phyloP scores from a whole-genome alignment of 2,113 vertebrate genomes.

The Rallus limicola region DNA sequence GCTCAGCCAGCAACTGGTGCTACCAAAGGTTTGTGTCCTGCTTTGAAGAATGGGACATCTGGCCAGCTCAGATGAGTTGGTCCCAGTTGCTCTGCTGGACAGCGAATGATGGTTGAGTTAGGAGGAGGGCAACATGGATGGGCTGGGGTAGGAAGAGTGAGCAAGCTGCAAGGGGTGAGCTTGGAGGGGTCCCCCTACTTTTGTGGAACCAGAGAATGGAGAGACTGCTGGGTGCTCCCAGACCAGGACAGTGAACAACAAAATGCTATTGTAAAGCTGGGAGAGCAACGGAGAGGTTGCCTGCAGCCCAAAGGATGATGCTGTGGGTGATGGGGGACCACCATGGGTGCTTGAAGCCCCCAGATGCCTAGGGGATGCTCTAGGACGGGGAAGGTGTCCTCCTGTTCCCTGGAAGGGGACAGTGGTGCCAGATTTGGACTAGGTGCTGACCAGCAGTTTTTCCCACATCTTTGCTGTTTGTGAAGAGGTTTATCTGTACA shows the following conservation, averaged over 20 bases:
- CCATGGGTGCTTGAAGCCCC: not conserved
- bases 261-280: not conserved
- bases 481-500: not conserved
- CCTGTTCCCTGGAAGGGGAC: not conserved
- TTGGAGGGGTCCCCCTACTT: not conserved
- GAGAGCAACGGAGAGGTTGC: not conserved
- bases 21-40: not conserved
- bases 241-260: not conserved
- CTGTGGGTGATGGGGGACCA: not conserved
- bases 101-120: fast-evolving
- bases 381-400: not conserved
- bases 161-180: not conserved
- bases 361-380: not conserved
- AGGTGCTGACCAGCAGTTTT: not conserved
- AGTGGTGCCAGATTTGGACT: not conserved
- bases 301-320: not conserved
- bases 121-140: not conserved
- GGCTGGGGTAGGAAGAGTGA: not conserved
- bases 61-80: not conserved
- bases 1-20: not conserved
- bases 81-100: not conserved
- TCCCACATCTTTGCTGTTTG: not conserved
- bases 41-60: not conserved
- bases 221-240: not conserved
- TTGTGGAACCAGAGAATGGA: not conserved